These are phyloP conservation scores for Hipparchia semele DNA, from an alignment of 2,888 invertebrate genomes.

Conservation along the genomic window DNA sequence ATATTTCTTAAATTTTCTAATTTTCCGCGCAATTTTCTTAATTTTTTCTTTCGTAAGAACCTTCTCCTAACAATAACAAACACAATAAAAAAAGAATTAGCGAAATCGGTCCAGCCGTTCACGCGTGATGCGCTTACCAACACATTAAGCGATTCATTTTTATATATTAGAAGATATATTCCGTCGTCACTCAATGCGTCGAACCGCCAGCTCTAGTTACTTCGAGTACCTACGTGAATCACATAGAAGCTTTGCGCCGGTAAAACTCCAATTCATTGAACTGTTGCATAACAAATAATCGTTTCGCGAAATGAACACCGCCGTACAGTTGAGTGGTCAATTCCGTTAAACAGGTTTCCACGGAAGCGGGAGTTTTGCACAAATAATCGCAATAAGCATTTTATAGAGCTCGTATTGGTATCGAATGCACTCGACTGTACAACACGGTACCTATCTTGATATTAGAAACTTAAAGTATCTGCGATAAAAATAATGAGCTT, in stretches of 20 bases:
- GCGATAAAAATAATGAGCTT: background rate
- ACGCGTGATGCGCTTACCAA: no score
- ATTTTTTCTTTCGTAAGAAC: no score
- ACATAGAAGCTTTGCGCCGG: background rate
- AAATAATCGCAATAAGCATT: conserved; percentile 24
- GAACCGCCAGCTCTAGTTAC: background rate
- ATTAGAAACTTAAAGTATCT: conserved; percentile 12
- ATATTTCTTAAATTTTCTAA: no score
- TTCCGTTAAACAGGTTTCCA: conserved; percentile 24
- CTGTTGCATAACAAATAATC: conserved; percentile 11
- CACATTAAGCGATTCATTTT: no score
- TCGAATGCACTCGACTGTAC: conserved; percentile 12
- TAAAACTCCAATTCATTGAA: conserved; percentile 9
- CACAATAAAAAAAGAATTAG: no score
- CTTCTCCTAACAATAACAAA: no score
- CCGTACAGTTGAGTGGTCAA: conserved; percentile 15
- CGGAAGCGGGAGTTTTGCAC: conserved; percentile 14
- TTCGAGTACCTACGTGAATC: background rate
- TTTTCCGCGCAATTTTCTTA: no score
- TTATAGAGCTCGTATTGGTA: conserved; percentile 11
- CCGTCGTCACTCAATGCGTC: background rate
- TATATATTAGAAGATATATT: no score
- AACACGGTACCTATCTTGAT: background rate
- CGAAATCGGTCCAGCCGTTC: no score
- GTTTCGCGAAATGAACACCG: conserved; percentile 15